Conservation (phyloP, 2,888 invertebrate species). For the Tricholauxania praeusta region DNA sequence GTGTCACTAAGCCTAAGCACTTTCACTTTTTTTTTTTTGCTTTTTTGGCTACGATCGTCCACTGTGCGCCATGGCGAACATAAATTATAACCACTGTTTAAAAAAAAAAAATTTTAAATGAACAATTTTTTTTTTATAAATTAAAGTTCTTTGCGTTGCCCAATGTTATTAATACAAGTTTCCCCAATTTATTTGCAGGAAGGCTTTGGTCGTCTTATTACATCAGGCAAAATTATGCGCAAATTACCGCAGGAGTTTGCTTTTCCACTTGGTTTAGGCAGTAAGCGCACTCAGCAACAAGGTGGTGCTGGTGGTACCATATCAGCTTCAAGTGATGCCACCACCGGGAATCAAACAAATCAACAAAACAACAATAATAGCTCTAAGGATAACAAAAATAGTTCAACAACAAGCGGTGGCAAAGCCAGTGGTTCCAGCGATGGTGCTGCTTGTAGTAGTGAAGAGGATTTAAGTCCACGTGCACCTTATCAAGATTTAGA, state of each 20-base stretch:
- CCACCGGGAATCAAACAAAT: constrained; percentile 49
- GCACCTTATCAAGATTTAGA: constrained; percentile 81
- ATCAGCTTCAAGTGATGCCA: constrained; percentile 15
- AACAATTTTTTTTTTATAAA: too few relatives aligned
- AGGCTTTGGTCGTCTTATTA: constrained; percentile 97
- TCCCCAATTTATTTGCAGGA: constrained; percentile 68
- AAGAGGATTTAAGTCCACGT: constrained; percentile 68
- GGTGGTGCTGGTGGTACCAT: constrained; percentile 41
- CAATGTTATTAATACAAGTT: too few relatives aligned
- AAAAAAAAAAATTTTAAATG: too few relatives aligned
- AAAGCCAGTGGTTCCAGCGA: constrained; percentile 47
- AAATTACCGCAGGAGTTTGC: constrained; percentile 86
- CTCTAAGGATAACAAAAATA: constrained; percentile 55
- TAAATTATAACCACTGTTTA: too few relatives aligned
- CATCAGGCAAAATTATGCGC: constrained; percentile 95
- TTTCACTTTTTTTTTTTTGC: too few relatives aligned
- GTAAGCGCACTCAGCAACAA: constrained; percentile 61
- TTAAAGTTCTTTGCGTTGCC: too few relatives aligned
- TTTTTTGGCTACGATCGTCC: too few relatives aligned
- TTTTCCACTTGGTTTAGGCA: constrained; percentile 74
- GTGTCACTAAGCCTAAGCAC: too few relatives aligned
- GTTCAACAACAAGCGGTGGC: constrained; percentile 56
- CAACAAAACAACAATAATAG: constrained; percentile 55
- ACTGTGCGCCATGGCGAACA: too few relatives aligned
- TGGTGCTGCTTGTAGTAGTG: constrained; percentile 41